phyloP scores from a whole-genome alignment of 2,888 invertebrate genomes.

The Lepidocyrtinus sp. region DNA sequence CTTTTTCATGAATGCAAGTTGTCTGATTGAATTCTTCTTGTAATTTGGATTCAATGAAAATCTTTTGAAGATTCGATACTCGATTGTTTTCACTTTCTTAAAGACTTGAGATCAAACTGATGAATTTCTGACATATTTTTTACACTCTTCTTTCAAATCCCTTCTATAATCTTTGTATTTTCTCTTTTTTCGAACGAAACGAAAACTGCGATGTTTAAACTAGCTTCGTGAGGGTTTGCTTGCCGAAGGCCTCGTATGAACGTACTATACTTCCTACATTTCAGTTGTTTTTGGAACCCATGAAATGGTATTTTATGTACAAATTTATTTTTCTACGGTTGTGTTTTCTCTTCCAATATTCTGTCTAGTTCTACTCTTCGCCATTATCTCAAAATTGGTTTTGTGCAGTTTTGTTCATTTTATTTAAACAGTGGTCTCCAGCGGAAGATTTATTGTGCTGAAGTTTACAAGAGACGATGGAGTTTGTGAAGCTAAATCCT shows the following conservation, averaged over 20 bases:
- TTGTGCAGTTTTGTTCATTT: background rate
- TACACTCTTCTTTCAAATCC: background rate
- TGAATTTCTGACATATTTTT: slow-evolving; percentile 12
- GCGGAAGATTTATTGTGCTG: background rate
- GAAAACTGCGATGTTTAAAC: slow-evolving; percentile 26
- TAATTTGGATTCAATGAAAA: no score
- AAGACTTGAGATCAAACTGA: slow-evolving; percentile 4
- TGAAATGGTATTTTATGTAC: no score
- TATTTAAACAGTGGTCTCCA: background rate
- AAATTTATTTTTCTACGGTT: no score
- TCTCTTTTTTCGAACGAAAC: slow-evolving; percentile 45
- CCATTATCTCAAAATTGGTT: no score
- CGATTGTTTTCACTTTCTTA: background rate
- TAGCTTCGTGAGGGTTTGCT: slow-evolving; percentile 21
- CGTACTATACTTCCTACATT: slow-evolving; percentile 4
- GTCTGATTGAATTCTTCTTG: background rate
- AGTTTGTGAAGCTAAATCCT: background rate
- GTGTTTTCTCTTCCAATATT: no score
- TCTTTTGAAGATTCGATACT: no score
- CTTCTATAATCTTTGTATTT: background rate
- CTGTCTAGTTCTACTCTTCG: no score
- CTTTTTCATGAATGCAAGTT: slow-evolving; percentile 1
- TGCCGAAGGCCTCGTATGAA: slow-evolving; percentile 54
- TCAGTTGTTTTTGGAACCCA: background rate
- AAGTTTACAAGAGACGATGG: background rate